Conservation (phyloP, 2,797 vertebrate species). For the Takifugu rubripes region DNA sequence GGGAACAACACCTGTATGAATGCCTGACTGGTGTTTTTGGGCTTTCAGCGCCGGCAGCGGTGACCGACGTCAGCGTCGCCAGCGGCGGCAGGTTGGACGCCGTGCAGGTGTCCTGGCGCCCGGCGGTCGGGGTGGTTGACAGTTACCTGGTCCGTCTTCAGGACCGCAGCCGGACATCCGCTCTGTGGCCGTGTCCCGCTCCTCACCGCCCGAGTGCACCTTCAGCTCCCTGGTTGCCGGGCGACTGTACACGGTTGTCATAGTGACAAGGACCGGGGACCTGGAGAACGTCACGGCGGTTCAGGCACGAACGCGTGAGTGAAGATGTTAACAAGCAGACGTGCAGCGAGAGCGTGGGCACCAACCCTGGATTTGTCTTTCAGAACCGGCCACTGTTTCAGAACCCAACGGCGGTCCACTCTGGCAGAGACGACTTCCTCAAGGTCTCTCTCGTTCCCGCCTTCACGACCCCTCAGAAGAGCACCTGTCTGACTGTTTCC, state of each 20-base stretch:
- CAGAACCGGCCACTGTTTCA: slow-evolving; percentile 90
- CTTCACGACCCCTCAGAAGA: not conserved
- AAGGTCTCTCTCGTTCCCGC: slow-evolving; percentile 55
- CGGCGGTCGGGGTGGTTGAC: slow-evolving; percentile 82
- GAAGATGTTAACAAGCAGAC: too few relatives aligned
- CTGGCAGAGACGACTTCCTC: slow-evolving; percentile 85
- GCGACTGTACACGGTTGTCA: slow-evolving; percentile 81
- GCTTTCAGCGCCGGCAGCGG: slow-evolving; percentile 82
- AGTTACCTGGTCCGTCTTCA: slow-evolving; percentile 84
- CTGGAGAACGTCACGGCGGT: slow-evolving; percentile 80
- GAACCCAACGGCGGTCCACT: slow-evolving; percentile 88
- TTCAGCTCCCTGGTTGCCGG: slow-evolving; percentile 88
- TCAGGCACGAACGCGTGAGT: slow-evolving; percentile 86
- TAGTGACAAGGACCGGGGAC: slow-evolving; percentile 82
- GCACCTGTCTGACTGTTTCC: not conserved
- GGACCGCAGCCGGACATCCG: slow-evolving; percentile 66
- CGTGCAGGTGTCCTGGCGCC: slow-evolving; percentile 87
- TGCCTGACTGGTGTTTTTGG: not conserved
- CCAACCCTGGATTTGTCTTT: not conserved
- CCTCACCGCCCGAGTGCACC: slow-evolving; percentile 78
- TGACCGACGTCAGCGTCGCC: slow-evolving; percentile 78
- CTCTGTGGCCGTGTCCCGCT: slow-evolving; percentile 68
- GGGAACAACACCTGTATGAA: not conserved
- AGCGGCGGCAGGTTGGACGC: slow-evolving; percentile 84
- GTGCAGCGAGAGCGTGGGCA: too few relatives aligned